These are phyloP conservation scores for Amphilophus citrinellus DNA, from an alignment of 2,113 vertebrate species.

Conservation along the genomic window DNA sequence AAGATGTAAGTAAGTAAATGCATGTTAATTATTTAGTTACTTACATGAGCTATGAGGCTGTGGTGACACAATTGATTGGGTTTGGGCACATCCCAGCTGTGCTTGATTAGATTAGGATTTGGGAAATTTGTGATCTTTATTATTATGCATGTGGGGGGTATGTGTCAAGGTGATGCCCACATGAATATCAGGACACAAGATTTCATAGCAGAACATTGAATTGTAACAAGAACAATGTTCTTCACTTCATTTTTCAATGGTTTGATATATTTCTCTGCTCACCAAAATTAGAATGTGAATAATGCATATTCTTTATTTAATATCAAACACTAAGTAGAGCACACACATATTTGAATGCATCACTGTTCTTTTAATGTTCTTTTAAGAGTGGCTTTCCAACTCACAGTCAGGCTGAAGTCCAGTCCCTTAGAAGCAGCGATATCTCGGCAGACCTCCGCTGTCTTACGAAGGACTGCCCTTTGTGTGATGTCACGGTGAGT, in stretches of 20 bases:
- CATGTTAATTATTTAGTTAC: no score
- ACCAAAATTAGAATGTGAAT: accelerated
- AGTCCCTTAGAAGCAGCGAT: constrained; percentile 53
- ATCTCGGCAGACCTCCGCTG: constrained; percentile 68
- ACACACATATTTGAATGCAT: neutral
- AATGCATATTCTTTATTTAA: neutral
- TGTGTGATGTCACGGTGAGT: constrained; percentile 69
- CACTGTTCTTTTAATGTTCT: neutral
- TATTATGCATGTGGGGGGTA: no score
- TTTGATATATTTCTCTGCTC: accelerated
- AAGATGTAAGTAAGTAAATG: no score
- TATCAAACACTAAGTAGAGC: neutral
- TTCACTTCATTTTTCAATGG: neutral
- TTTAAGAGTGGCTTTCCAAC: neutral
- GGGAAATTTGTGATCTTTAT: no score
- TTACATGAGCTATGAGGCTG: no score
- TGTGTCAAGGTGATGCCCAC: neutral
- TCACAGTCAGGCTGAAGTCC: constrained; percentile 68
- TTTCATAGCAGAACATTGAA: neutral
- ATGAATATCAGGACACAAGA: neutral
- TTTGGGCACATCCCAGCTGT: no score
- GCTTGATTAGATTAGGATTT: no score
- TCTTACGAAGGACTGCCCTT: constrained; percentile 66
- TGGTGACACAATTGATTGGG: no score
- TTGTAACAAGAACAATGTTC: neutral